Evolutionary conservation across 2,888 invertebrate genomes (phyloP).

Genomic region (Galeopsomyia nigrocyanea): DNA sequence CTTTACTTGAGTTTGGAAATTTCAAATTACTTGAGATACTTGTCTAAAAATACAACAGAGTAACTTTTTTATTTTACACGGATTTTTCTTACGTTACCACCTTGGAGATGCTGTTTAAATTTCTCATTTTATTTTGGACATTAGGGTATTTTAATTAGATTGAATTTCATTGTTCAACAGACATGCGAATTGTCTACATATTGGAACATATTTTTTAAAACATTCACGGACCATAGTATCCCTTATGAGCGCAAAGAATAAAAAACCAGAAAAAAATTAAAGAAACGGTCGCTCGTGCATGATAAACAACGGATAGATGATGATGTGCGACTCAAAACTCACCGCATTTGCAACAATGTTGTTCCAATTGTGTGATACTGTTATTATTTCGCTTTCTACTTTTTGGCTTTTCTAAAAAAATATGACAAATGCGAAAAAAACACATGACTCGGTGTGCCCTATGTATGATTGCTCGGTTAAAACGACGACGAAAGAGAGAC

Average conservation of each 20-base stretch:
- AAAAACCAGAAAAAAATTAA: conserved; percentile 39
- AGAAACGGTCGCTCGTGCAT: conserved; percentile 63
- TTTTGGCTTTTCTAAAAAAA: conserved; percentile 70
- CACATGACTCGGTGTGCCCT: conserved; percentile 59
- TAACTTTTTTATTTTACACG: not conserved
- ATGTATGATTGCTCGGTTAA: conserved; percentile 10
- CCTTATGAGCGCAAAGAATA: conserved; percentile 45
- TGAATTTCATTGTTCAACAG: no score
- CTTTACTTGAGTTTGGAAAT: no score
- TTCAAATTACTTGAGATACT: not conserved
- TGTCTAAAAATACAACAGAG: not conserved
- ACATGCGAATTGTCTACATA: not conserved
- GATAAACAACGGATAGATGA: conserved; percentile 47
- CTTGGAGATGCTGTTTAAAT: no score
- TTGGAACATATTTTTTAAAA: conserved; percentile 14
- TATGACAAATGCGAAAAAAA: conserved; percentile 64
- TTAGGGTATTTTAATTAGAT: not conserved
- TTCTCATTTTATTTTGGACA: no score
- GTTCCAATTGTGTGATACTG: conserved; percentile 68
- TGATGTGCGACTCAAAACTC: conserved; percentile 67
- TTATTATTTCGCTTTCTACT: conserved; percentile 68
- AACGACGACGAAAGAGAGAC: conserved; percentile 16
- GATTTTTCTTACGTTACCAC: no score
- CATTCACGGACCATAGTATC: conserved; percentile 32
- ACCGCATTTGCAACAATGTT: conserved; percentile 69